Evolutionary conservation across 2,113 vertebrate genomes (phyloP), one percentile per base, ranked within the genome.

Genomic region (Empidonax traillii): DNA sequence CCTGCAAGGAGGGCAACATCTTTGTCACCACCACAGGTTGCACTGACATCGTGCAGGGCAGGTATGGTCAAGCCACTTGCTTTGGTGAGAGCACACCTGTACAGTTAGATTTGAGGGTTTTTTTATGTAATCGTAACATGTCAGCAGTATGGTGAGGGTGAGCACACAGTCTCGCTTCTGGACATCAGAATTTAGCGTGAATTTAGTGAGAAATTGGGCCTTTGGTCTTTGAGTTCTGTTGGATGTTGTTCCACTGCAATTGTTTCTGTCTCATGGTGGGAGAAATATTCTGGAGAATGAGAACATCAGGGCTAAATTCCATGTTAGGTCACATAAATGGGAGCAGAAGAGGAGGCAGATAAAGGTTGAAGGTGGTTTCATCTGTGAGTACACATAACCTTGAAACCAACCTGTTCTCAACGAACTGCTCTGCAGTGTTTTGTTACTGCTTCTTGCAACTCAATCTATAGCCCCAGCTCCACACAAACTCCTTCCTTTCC

Each of bases 11-110:
- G 82, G 99, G 99, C 89, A 99, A 99, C 97, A 99, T 99, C 93
- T 99, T 99, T 88, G 99, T 99, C 90, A 99, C 99, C 71, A 99
- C 99, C 91, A 99, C 99, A 0, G 99, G 99, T 96, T 99, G 99
- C 83, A 97, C 98, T 46, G 99, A 99, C 92, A 99, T 99, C 94
- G 98, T 99, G 86, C 61, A 99, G 92, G 99, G 98, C 96, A 98
- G 98, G 99, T 99, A 97, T 58, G 98, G 76, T 52, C 61, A 27
- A 44, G 7, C 9, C 44, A 21, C 33, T 51, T 74, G 63, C 37
- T 92, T 58, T 61, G 58, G 14, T 74, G n/a, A 46, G 39, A 51
- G 30, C 35, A 12, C n/a, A 13, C 18, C 8, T 49, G 7, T 68
- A 7, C 28, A 63, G 35, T 43, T 56, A 33, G 9, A 22, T 33